Base-by-base conservation (phyloP, 2,113 vertebrate species). In the Cinclus cinclus region DNA sequence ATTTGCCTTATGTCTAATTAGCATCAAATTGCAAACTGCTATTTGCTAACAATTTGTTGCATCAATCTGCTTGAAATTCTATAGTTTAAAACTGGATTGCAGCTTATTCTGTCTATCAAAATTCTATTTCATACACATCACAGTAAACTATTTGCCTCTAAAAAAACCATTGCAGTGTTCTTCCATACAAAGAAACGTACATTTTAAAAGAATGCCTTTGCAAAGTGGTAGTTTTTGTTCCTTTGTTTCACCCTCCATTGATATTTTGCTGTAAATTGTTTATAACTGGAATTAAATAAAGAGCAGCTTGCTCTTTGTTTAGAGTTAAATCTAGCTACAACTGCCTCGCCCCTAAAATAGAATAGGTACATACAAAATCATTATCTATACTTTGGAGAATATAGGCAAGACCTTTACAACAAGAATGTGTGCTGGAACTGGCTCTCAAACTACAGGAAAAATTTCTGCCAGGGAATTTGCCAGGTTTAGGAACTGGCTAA, bases 1-100 rank as follows among this genome's bases (percentile, higher is more conserved):
- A 98, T 98, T 98, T 98, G 98, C 98, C 97, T 98, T 98, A 98
- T 98, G 98, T 98, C 98, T 98, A 98, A 98, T 98, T 98, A 98
- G 97, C 98, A 98, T 98, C 98, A 98, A 98, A 98, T 98, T 98
- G 98, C 98, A 98, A 98, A 98, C 97, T 98, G 98, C 98, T 98
- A 98, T 98, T 98, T 98, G 98, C 98, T 98, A 98, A 98, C 98
- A 98, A 98, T 98, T 98, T 98, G 97, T 98, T 98, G 97, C 98
- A 98, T 98, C 98, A 98, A 98, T 98, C 98, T 98, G 98, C 98
- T 98, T 98, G 97, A 97, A 98, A 98, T 98, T 98, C 98, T 98
- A 98, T 98, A 98, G 98, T 98, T 98, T 98, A 98, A 96, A 97
- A 97, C 97, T 97, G 96, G 96, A 98, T 98, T 98, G 97, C 97